phyloP scores from a whole-genome alignment of 2,113 vertebrate genomes.

The Melanotaenia duboulayi region DNA sequence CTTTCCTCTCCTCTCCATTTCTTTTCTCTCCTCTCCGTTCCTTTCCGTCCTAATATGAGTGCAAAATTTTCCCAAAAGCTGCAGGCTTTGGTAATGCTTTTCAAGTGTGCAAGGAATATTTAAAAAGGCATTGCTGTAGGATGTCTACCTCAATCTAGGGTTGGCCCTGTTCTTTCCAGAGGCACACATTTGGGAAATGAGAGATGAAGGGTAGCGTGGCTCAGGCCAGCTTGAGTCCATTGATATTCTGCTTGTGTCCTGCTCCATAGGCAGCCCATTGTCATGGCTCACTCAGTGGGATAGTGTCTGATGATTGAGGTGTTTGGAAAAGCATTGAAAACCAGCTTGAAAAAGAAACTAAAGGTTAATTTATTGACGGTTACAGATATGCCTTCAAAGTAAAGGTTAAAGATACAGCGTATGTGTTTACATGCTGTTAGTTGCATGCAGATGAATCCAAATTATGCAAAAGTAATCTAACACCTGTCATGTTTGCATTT shows the following conservation, averaged over 20 bases:
- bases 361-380: slow-evolving; percentile 56
- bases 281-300: slow-evolving; percentile 66
- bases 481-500: not conserved
- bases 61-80: slow-evolving; percentile 27
- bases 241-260: slow-evolving; percentile 74
- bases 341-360: slow-evolving; percentile 50
- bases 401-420: not conserved
- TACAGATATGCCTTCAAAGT: slow-evolving; percentile 22
- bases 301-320: slow-evolving; percentile 72
- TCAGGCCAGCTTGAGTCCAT: slow-evolving; percentile 60
- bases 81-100: slow-evolving; percentile 36
- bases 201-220: slow-evolving; percentile 62
- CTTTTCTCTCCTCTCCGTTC: not conserved
- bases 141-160: slow-evolving; percentile 58
- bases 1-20: not conserved
- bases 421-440: slow-evolving; percentile 8
- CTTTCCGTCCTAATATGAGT: slow-evolving; percentile 16
- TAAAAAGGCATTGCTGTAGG: slow-evolving; percentile 50
- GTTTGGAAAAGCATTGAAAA: slow-evolving; percentile 54
- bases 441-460: not conserved
- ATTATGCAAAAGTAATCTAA: not conserved
- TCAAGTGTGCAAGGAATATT: slow-evolving; percentile 53
- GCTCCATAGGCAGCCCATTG: slow-evolving; percentile 77
- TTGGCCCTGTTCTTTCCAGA: slow-evolving; percentile 50
- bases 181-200: slow-evolving; percentile 71